phyloP scores from a whole-genome alignment of 2,888 invertebrate species.

The Liodrosophila aerea region DNA sequence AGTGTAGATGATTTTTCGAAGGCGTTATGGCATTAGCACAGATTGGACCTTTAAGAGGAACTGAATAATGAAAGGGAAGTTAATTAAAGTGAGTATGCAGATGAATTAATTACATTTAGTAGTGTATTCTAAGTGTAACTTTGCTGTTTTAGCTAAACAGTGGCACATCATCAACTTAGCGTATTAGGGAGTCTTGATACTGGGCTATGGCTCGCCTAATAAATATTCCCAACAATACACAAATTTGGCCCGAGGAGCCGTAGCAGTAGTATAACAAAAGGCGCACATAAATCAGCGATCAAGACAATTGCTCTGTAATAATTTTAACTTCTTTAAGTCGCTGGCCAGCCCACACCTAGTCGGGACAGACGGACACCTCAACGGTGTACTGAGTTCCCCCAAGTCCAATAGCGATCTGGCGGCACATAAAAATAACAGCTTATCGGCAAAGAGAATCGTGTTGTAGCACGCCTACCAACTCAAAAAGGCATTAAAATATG shows the following conservation, averaged over 20 bases:
- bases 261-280: constrained; percentile 51
- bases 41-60: constrained; percentile 5
- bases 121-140: neutral
- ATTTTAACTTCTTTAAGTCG: constrained; percentile 75
- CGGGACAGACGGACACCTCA: constrained; percentile 24
- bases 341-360: constrained; percentile 62
- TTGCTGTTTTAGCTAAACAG: constrained; percentile 42
- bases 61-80: neutral
- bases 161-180: constrained; percentile 43
- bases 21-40: constrained; percentile 34
- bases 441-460: constrained; percentile 81
- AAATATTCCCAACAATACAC: constrained; percentile 48
- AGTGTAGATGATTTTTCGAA: constrained; percentile 21
- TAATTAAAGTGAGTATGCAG: neutral
- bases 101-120: too few species aligned
- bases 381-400: constrained; percentile 3
- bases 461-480: constrained; percentile 80
- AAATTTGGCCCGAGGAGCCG: constrained; percentile 47
- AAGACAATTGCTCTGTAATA: constrained; percentile 76
- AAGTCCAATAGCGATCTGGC: constrained; percentile 58
- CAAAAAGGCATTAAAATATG: constrained; percentile 73
- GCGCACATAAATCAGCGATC: constrained; percentile 73
- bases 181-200: constrained; percentile 40
- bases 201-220: constrained; percentile 40
- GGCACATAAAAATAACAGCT: constrained; percentile 82